These are phyloP conservation scores for Eupithecia centaureata DNA, from an alignment of 2,888 invertebrate genomes.

Conservation along the genomic window DNA sequence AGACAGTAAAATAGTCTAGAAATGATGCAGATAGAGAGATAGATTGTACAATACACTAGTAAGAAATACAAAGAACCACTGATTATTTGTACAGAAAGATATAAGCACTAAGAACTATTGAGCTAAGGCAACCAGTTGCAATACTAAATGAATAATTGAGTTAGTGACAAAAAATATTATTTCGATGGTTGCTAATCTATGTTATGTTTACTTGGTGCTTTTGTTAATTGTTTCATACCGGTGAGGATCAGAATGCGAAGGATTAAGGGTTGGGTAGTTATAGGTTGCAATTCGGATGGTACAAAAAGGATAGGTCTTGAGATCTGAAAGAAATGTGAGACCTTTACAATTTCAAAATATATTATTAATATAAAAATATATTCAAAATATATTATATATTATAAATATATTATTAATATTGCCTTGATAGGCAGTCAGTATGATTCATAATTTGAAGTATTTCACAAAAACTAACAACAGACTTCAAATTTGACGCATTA, in stretches of 20 bases:
- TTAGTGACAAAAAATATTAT: constrained; percentile 50
- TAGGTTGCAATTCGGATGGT: constrained; percentile 40
- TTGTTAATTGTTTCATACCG: constrained; percentile 51
- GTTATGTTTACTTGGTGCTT: constrained; percentile 43
- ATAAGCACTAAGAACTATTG: constrained; percentile 45
- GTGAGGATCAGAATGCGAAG: constrained; percentile 34
- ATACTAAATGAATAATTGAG: constrained; percentile 45
- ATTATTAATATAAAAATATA: too few relatives aligned
- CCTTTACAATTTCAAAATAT: background rate
- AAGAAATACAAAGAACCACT: constrained; percentile 26
- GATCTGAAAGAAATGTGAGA: constrained; percentile 40
- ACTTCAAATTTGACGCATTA: too few relatives aligned
- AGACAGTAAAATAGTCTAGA: constrained; percentile 19
- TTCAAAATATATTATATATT: background rate
- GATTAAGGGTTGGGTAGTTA: constrained; percentile 34
- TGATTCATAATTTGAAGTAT: too few relatives aligned
- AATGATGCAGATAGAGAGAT: constrained; percentile 22
- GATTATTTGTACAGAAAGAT: constrained; percentile 36
- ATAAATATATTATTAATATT: background rate
- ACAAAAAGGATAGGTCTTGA: constrained; percentile 42
- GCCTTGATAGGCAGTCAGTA: too few relatives aligned
- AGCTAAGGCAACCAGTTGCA: constrained; percentile 54
- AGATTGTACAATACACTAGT: constrained; percentile 7
- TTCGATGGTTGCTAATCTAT: constrained; percentile 48
- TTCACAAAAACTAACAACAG: too few relatives aligned